Conservation (phyloP, 1,140 invertebrate species). For the Magallana ariakensis region DNA sequence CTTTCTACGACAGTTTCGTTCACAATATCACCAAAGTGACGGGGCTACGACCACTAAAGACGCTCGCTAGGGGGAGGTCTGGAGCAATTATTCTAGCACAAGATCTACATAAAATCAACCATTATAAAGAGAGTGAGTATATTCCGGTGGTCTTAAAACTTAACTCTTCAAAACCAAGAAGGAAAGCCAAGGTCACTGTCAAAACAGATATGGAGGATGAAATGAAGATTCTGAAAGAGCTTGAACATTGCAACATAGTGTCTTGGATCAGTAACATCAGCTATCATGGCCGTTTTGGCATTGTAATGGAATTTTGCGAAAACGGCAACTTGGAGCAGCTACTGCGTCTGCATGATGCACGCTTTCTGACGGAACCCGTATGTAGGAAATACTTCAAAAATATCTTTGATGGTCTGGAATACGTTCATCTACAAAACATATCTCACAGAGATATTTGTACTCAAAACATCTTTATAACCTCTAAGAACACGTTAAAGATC, state of each 20-base stretch:
- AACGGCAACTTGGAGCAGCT: constrained; percentile 65
- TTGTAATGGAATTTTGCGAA: constrained; percentile 68
- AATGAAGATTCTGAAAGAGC: constrained; percentile 42
- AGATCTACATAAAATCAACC: constrained; percentile 44
- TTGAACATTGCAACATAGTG: constrained; percentile 49
- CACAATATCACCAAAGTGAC: constrained; percentile 44
- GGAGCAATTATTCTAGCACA: constrained; percentile 55
- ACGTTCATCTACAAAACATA: constrained; percentile 59
- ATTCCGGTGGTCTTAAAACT: constrained; percentile 54
- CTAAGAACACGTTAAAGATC: constrained; percentile 58
- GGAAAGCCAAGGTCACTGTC: constrained; percentile 26
- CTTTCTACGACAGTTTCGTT: constrained; percentile 54
- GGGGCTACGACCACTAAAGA: constrained; percentile 54
- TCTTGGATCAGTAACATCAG: constrained; percentile 49
- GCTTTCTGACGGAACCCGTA: constrained; percentile 62
- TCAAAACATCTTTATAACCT: constrained; percentile 62
- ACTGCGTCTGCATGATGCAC: constrained; percentile 55
- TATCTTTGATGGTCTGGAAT: constrained; percentile 61
- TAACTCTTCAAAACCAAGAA: constrained; percentile 48
- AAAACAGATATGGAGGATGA: constrained; percentile 52
- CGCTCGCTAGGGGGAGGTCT: constrained; percentile 53
- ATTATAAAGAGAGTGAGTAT: constrained; percentile 49
- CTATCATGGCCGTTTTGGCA: constrained; percentile 46
- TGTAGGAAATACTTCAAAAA: constrained; percentile 61
- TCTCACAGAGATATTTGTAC: constrained; percentile 67